These are phyloP conservation scores for Drosophila pandora DNA, from an alignment of 1,140 invertebrate genomes.

Conservation along the genomic window DNA sequence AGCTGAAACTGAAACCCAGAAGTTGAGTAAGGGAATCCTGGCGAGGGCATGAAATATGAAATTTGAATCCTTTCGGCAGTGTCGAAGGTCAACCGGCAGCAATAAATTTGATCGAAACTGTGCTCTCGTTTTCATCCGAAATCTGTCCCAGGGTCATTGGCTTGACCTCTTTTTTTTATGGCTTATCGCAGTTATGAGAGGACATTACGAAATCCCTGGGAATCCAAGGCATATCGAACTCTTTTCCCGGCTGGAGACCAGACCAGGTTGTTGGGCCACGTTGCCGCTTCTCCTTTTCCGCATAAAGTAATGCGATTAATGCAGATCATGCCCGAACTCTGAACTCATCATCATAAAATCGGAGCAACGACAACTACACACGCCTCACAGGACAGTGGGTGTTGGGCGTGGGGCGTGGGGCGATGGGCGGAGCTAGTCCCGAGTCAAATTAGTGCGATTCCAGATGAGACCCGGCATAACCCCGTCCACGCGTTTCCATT, in stretches of 20 bases:
- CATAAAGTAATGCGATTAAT: slow-evolving; percentile 66
- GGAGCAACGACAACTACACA: slow-evolving; percentile 60
- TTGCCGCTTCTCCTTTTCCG: slow-evolving; percentile 1
- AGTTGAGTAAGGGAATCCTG: slow-evolving; percentile 42
- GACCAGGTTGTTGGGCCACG: slow-evolving; percentile 1
- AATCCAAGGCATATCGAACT: slow-evolving; percentile 44
- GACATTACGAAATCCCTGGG: slow-evolving; percentile 65
- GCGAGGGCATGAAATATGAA: slow-evolving; percentile 71
- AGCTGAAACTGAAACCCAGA: no score
- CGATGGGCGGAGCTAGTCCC: slow-evolving; percentile 15
- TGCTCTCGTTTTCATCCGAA: slow-evolving; percentile 69
- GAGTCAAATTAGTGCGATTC: slow-evolving; percentile 75
- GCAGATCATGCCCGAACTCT: slow-evolving; percentile 75
- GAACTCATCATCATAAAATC: slow-evolving; percentile 81
- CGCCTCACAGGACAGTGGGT: slow-evolving; percentile 11
- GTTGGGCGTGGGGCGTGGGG: neutral
- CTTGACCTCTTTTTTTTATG: slow-evolving; percentile 37
- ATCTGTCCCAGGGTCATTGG: slow-evolving; percentile 39
- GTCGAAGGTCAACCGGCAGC: slow-evolving; percentile 61
- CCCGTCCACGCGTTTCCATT: slow-evolving; percentile 51
- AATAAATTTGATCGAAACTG: slow-evolving; percentile 64
- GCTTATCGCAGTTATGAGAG: slow-evolving; percentile 46
- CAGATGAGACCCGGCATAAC: slow-evolving; percentile 56
- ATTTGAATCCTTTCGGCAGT: slow-evolving; percentile 59
- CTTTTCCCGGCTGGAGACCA: slow-evolving; percentile 32